Conservation (phyloP, 2,888 invertebrate species). For the Amphipyra tragopoginis region DNA sequence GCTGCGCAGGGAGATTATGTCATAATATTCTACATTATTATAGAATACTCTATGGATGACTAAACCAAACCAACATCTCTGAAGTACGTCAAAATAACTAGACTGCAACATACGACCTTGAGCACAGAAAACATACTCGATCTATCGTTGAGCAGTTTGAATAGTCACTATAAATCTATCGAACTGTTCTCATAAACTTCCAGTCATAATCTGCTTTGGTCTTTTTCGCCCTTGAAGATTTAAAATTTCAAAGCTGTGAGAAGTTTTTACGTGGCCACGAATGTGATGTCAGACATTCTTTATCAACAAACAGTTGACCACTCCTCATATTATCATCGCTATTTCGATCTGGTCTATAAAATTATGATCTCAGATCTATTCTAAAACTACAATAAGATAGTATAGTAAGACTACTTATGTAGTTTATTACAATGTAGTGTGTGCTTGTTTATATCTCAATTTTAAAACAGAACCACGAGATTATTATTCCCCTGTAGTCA, state of each 20-base stretch:
- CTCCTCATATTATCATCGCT: constrained; percentile 11
- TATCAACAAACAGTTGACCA: too few relatives aligned
- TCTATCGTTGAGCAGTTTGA: background rate
- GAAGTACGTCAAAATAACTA: background rate
- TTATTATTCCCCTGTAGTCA: too few relatives aligned
- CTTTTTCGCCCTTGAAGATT: background rate
- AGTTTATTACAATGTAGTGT: background rate
- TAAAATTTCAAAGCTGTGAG: too few relatives aligned
- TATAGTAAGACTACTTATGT: too few relatives aligned
- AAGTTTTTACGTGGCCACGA: background rate
- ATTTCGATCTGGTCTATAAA: constrained; percentile 26
- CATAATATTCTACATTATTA: too few relatives aligned
- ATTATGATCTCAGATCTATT: constrained; percentile 23
- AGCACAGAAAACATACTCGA: background rate
- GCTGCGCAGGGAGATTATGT: too few relatives aligned
- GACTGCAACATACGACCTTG: background rate
- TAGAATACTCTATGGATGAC: background rate
- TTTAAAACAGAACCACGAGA: background rate
- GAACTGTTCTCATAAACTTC: background rate
- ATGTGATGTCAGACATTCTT: constrained; percentile 31
- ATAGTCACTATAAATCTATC: too few relatives aligned
- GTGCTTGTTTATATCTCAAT: constrained; percentile 1
- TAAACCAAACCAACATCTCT: background rate
- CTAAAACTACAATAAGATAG: background rate
- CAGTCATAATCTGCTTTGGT: background rate